Evolutionary conservation across 2,797 vertebrate species (phyloP).

Genomic region (Fistularia commersonii): DNA sequence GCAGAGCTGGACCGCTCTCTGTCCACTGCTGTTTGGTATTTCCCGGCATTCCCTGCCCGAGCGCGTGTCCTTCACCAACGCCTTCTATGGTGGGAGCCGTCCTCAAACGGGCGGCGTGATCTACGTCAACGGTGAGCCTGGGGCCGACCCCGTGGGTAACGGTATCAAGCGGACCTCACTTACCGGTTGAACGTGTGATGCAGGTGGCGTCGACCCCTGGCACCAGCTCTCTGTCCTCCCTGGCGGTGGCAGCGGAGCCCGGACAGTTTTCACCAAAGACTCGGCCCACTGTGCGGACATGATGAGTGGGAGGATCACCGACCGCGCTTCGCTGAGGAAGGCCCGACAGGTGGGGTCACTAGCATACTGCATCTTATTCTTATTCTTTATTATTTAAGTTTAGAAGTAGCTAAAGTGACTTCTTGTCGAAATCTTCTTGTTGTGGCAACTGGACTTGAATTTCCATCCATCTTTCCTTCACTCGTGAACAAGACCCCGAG

Average conservation of each 20-base stretch:
- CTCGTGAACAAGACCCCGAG: no score
- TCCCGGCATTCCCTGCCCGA: conserved; percentile 53
- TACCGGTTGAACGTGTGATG: neutral
- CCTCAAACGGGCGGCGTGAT: conserved; percentile 74
- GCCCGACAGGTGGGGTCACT: conserved; percentile 72
- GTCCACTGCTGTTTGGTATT: conserved; percentile 75
- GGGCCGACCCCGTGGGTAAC: no score
- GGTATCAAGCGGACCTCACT: no score
- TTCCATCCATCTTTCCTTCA: no score
- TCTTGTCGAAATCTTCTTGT: no score
- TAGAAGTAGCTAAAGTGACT: no score
- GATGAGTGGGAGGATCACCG: conserved; percentile 45
- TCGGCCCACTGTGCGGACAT: conserved; percentile 84
- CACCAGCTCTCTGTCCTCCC: conserved; percentile 75
- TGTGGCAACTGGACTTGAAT: no score
- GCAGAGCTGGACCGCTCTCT: conserved; percentile 65
- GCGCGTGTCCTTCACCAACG: conserved; percentile 77
- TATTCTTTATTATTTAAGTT: no score
- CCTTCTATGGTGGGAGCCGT: conserved; percentile 75
- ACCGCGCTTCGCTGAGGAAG: conserved; percentile 70
- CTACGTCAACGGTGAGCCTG: conserved; percentile 81
- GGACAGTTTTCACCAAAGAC: conserved; percentile 73
- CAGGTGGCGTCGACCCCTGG: conserved; percentile 85
- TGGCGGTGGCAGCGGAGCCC: conserved; percentile 36
- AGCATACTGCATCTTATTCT: no score